Evolutionary conservation across 2,888 invertebrate genomes (phyloP), one percentile per base, ranked within the genome.

Genomic region (Rutpela maculata): DNA sequence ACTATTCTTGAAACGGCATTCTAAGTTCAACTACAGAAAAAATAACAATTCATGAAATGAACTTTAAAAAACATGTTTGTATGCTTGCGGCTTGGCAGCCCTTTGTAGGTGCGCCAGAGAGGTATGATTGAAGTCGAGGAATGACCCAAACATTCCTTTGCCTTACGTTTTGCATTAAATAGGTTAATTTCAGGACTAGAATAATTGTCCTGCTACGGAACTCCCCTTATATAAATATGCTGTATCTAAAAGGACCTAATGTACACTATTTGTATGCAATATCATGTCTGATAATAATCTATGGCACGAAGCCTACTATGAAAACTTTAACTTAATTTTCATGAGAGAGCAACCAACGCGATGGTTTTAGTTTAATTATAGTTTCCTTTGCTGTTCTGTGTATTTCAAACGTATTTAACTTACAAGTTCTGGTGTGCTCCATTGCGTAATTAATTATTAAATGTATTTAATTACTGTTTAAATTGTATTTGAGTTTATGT

Each of bases 281-380:
- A 79, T 73, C 79, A 77, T 77, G 77, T 76, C 79, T 66, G 70
- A 73, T 31, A 55, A 66, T 77, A 79, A 79, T 77, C 77, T 73
- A 73, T 72, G 77, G 69, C 75, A 71, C 71, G 74, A 71, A 65
- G n/a, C 38, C 43, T 50, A 26, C n/a, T 77, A 75, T 75, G 79
- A 77, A 79, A 75, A 79, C 77, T 67, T 67, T 79, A 77, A 79
- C 77, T 77, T 75, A 71, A 77, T 77, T 76, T 73, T 65, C 77
- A 73, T 55, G 69, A 56, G 73, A 71, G 70, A 65, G 65, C 65
- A 60, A 66, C 65, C 63, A 74, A 72, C 67, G 63, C 57, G 60
- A 72, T 50, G 69, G 72, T 69, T 76, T 73, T 66, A 73, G 66
- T n/a, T 35, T 78, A 78, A 78, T 78, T 78, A 59, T 72, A 56